Evolutionary conservation across 2,113 vertebrate genomes (phyloP), one percentile per base, ranked within the genome.

Genomic region (Megalops atlanticus): DNA sequence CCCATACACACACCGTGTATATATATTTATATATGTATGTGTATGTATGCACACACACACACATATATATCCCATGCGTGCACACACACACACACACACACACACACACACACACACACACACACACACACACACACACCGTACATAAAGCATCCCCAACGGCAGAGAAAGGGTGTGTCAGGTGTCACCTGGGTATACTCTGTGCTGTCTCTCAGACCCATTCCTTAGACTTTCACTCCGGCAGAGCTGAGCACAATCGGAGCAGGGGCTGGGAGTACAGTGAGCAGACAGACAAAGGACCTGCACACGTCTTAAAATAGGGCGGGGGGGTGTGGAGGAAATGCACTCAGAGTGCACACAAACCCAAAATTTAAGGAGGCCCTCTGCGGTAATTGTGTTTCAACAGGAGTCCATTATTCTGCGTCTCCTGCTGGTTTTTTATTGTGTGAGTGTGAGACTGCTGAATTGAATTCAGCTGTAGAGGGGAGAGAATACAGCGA

Each of bases 301-400:
- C 36, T 38, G 69, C 76, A 71, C 78, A 78, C n/a, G 54, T 33
- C 54, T 68, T 35, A 71, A 36, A 71, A 10, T 69, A 74, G 77
- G 71, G 69, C 69, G 41, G 49, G 82, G 33, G 68, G 70, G 39
- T 64, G 24, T 72, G 49, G 16, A 77, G 43, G n/a, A n/a, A n/a
- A n/a, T n/a, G n/a, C 3, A 18, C 21, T n/a, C 16, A 4, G 24
- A 18, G 3, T n/a, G 52, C 52, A 74, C 38, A 73, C 1, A 2
- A 2, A 52, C 39, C 74, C 31, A 49, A 80, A 76, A 85, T 86
- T 88, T 83, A 90, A 89, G 84, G 88, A 88, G 81, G 85, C 71
- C 69, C 87, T 68, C 41, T 52, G n/a, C 38, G 24, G 36, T 27
- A 68, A 31, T 38, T 68, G 38, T 52, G 39, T n/a, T n/a, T n/a